Evolutionary conservation across 2,113 vertebrate species (phyloP).

Genomic region (Uria lomvia): DNA sequence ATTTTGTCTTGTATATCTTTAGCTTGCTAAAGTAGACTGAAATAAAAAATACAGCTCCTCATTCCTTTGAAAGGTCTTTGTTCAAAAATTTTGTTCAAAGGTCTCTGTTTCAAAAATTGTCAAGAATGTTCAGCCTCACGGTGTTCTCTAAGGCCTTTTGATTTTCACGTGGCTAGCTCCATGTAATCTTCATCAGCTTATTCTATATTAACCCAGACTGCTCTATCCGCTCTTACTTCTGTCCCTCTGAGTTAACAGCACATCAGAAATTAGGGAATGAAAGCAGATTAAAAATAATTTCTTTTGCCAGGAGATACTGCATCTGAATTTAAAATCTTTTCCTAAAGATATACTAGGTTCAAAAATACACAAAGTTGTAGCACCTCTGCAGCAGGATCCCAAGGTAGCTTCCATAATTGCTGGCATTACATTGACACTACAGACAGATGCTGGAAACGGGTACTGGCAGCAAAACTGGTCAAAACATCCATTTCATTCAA

Average conservation of each 20-base stretch:
- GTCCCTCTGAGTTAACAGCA: neutral
- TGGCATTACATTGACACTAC: neutral
- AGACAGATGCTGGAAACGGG: neutral
- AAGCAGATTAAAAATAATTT: neutral
- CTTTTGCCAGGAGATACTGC: rapidly evolving
- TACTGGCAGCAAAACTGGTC: neutral
- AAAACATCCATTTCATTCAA: neutral
- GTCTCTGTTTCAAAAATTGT: neutral
- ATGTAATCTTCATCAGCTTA: neutral
- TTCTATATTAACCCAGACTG: neutral
- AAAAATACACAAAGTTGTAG: neutral
- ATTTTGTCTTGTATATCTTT: neutral
- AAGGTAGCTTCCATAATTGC: neutral
- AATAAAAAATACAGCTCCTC: neutral
- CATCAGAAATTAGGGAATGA: neutral
- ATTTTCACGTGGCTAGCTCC: neutral
- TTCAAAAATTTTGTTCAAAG: neutral
- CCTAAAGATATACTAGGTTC: neutral
- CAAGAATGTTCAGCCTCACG: neutral
- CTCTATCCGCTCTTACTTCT: neutral
- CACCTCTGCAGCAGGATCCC: neutral
- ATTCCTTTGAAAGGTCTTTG: neutral
- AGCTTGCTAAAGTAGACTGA: neutral
- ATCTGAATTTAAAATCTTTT: neutral
- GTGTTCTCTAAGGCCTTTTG: neutral